A percentile compares a stretch with the other conserved stretches of the same genome.
Conservation (phyloP, 2,888 invertebrate genomes). For the Chorisops tibialis region DNA sequence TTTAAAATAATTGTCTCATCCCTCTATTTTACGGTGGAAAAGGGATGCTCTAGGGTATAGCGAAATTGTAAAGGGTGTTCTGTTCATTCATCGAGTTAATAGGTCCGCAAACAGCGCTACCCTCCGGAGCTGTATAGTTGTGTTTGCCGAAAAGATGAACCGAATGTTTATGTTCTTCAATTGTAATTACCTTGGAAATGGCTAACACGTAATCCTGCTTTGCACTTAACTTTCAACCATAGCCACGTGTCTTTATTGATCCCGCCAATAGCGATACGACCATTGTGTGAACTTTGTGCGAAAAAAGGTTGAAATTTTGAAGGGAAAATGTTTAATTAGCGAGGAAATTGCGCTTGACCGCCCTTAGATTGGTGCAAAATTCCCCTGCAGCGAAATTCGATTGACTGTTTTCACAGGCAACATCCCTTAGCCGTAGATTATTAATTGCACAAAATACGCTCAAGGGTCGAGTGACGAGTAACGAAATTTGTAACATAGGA, state of each 20-base stretch:
- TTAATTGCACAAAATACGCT: conserved; percentile 8
- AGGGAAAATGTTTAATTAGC: conserved; percentile 8
- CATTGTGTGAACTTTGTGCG: background rate
- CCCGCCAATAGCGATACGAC: conserved; percentile 1
- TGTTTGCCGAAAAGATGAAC: conserved; percentile 8
- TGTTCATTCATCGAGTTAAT: background rate
- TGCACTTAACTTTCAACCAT: conserved; percentile 15
- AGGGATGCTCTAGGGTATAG: too few species aligned
- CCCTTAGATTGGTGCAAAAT: conserved; percentile 25
- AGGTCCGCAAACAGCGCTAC: background rate
- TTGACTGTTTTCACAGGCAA: conserved; percentile 23
- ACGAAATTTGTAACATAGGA: background rate
- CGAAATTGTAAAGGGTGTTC: background rate
- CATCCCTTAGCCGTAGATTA: conserved; percentile 14
- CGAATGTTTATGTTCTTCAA: background rate
- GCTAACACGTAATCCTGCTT: background rate
- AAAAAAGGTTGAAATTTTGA: background rate
- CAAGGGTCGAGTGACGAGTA: background rate
- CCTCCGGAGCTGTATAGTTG: background rate
- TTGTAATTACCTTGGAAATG: background rate
- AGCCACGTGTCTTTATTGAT: background rate
- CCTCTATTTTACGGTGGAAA: too few species aligned
- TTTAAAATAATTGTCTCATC: too few species aligned
- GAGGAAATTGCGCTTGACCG: conserved; percentile 19
- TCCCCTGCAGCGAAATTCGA: conserved; percentile 4